Evolutionary conservation across 1,140 invertebrate genomes (phyloP).

Genomic region (Drosophila santomea): DNA sequence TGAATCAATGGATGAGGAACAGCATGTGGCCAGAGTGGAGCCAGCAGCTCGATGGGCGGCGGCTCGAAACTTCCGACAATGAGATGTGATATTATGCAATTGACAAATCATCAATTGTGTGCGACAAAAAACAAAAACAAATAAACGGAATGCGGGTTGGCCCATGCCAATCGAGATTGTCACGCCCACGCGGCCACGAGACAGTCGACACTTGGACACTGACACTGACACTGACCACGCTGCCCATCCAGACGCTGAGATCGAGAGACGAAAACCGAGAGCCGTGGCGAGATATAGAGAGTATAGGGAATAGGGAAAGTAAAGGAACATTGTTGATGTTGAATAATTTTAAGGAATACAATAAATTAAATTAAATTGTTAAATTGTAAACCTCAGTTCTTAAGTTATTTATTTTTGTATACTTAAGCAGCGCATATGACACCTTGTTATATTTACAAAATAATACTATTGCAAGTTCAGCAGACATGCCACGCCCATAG

Average conservation of each 20-base stretch:
- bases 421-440: constrained; percentile 74
- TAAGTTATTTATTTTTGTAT: constrained; percentile 82
- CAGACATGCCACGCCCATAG: constrained; percentile 28
- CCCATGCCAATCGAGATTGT: constrained; percentile 15
- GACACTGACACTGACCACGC: constrained; percentile 1
- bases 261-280: constrained; percentile 9
- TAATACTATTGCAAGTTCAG: constrained; percentile 42
- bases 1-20: constrained; percentile 20
- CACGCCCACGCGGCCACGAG: constrained; percentile 3
- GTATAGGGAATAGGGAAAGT: constrained; percentile 43
- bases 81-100: constrained; percentile 71
- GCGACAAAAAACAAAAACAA: constrained; percentile 51
- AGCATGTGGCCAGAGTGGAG: constrained; percentile 13
- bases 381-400: constrained; percentile 78
- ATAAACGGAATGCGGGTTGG: constrained; percentile 21
- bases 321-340: constrained; percentile 80
- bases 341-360: constrained; percentile 77
- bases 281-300: constrained; percentile 7
- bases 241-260: constrained; percentile 12
- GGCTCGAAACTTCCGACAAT: constrained; percentile 32
- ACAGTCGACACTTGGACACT: constrained; percentile 10
- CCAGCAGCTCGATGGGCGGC: constrained; percentile 8
- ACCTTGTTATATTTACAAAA: constrained; percentile 75
- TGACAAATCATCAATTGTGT: constrained; percentile 51
- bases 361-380: constrained; percentile 78